These are phyloP conservation scores for Acanthurus leucopareius DNA, from an alignment of 2,797 vertebrate genomes.

Conservation along the genomic window DNA sequence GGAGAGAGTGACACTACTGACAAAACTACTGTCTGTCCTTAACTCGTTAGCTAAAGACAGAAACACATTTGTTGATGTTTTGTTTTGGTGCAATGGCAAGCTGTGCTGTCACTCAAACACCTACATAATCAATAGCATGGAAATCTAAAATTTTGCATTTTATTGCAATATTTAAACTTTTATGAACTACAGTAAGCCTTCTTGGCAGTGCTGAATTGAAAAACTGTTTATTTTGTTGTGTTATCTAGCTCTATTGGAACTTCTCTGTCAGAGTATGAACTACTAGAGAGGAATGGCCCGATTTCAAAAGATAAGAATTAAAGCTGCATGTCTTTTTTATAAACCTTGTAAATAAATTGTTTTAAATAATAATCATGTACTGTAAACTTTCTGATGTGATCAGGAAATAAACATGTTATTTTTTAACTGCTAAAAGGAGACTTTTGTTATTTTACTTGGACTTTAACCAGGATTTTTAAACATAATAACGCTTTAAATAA, in stretches of 20 bases:
- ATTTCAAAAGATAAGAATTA: no score
- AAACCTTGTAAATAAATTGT: neutral
- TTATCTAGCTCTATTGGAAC: neutral
- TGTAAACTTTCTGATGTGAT: no score
- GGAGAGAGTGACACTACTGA: neutral
- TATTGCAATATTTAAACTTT: no score
- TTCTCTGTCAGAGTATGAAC: neutral
- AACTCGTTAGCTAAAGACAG: no score
- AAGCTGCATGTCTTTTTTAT: neutral
- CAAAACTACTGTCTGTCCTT: neutral
- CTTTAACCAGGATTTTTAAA: neutral
- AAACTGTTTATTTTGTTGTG: no score
- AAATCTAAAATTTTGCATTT: neutral
- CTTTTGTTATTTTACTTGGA: no score
- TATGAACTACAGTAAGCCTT: neutral
- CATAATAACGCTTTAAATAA: neutral
- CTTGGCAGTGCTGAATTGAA: no score
- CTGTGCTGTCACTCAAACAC: neutral
- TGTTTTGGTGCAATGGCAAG: neutral
- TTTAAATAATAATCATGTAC: no score
- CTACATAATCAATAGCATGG: neutral
- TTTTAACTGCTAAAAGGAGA: no score
- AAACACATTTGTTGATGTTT: neutral
- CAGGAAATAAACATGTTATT: no score
- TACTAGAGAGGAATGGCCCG: neutral